A percentile compares a stretch with the other conserved stretches of the same genome.
Evolutionary conservation across 2,797 vertebrate species (phyloP).

Genomic region (Tapirus indicus): DNA sequence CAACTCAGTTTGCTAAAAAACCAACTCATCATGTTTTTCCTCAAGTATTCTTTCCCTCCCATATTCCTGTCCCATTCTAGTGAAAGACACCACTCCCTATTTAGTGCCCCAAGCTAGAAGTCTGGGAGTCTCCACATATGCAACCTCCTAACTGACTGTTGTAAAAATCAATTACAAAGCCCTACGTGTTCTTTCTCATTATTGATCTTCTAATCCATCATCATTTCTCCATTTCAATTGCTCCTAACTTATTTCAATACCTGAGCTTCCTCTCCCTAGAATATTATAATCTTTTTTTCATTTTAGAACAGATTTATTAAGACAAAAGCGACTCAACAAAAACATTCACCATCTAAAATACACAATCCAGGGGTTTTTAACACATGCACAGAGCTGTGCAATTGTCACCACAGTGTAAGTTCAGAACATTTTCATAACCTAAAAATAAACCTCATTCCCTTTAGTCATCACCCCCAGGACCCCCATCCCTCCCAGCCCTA

Average conservation of each 20-base stretch:
- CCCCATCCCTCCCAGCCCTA: neutral
- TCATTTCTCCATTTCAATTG: neutral
- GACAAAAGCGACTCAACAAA: neutral
- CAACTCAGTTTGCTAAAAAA: neutral
- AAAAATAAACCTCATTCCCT: neutral
- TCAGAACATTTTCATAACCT: neutral
- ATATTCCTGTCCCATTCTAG: neutral
- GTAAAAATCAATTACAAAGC: neutral
- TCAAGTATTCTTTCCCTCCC: neutral
- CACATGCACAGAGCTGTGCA: neutral
- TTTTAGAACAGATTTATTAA: neutral
- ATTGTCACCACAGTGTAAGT: neutral
- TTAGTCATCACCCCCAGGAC: neutral
- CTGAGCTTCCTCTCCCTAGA: neutral
- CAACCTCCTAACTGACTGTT: neutral
- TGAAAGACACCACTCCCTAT: neutral
- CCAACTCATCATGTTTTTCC: neutral
- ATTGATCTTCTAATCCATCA: neutral
- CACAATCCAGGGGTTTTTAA: neutral
- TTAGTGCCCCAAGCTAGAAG: neutral
- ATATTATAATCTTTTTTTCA: neutral
- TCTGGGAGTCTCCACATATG: neutral
- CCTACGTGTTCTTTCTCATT: neutral
- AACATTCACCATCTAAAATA: neutral
- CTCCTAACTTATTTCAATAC: neutral